These are phyloP conservation scores for Eulithis testata DNA, from an alignment of 2,888 invertebrate genomes.

Conservation along the genomic window DNA sequence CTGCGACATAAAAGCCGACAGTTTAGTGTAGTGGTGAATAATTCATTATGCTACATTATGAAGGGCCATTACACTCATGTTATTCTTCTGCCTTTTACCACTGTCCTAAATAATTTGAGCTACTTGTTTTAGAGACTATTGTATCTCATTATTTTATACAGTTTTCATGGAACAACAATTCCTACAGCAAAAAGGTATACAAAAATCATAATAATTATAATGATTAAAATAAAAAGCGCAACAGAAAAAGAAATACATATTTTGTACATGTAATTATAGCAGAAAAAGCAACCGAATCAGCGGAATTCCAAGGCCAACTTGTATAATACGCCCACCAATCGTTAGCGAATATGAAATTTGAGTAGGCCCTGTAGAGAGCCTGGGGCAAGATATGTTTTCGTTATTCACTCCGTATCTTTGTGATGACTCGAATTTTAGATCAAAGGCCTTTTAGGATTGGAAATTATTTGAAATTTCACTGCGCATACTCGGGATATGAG, in stretches of 20 bases:
- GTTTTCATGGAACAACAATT: neutral
- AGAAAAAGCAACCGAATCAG: conserved; percentile 16
- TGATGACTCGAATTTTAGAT: conserved; percentile 47
- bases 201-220: neutral
- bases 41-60: conserved; percentile 13
- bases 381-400: conserved; percentile 45
- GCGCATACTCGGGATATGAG: conserved; percentile 4
- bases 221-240: neutral
- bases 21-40: conserved; percentile 21
- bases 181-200: too few species aligned
- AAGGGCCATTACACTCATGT: conserved; percentile 14
- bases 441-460: conserved; percentile 39
- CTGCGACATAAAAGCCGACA: conserved; percentile 3
- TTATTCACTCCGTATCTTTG: conserved; percentile 49
- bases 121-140: neutral
- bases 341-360: conserved; percentile 38
- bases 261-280: conserved; percentile 8
- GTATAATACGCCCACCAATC: conserved; percentile 11
- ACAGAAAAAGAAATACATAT: neutral
- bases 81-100: conserved; percentile 16
- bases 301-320: conserved; percentile 11
- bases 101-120: conserved; percentile 12
- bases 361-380: conserved; percentile 38
- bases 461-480: conserved; percentile 34
- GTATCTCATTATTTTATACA: neutral